phyloP scores from a whole-genome alignment of 2,113 vertebrate genomes.

The Caracal caracal region DNA sequence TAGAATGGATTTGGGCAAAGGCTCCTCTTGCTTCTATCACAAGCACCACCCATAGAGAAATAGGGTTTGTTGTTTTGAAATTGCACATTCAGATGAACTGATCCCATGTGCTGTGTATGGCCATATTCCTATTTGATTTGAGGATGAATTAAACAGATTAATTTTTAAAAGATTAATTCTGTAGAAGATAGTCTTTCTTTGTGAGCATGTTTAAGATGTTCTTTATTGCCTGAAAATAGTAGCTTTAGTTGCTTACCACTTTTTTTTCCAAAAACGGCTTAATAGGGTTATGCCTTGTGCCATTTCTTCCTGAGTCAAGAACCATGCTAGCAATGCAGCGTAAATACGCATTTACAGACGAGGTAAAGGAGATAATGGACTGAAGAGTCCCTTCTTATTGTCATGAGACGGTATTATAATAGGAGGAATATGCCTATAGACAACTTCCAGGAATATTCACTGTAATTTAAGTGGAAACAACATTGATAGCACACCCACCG shows the following conservation, averaged over 20 bases:
- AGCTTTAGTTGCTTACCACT: neutral
- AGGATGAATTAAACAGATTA: neutral
- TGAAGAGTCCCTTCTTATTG: neutral
- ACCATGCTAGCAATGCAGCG: too few species aligned
- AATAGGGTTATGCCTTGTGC: neutral
- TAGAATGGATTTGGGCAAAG: neutral
- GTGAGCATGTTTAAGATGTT: neutral
- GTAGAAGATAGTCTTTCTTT: neutral
- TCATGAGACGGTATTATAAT: neutral
- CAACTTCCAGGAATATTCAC: neutral
- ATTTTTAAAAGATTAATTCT: neutral
- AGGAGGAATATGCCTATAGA: neutral
- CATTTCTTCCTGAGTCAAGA: neutral
- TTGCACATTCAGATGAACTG: neutral
- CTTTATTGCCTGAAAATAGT: neutral
- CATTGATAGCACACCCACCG: rapidly evolving
- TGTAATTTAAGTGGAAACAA: neutral
- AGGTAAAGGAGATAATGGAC: neutral
- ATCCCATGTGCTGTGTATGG: neutral
- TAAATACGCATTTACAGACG: neutral
- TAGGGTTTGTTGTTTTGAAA: neutral
- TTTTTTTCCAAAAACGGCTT: neutral
- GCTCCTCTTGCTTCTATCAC: neutral
- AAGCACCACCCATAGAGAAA: neutral
- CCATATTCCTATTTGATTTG: neutral